A percentile compares a stretch with the other conserved stretches of the same genome.
These are phyloP conservation scores for Punctoribates punctum DNA, from an alignment of 2,888 invertebrate genomes.

Conservation along the genomic window DNA sequence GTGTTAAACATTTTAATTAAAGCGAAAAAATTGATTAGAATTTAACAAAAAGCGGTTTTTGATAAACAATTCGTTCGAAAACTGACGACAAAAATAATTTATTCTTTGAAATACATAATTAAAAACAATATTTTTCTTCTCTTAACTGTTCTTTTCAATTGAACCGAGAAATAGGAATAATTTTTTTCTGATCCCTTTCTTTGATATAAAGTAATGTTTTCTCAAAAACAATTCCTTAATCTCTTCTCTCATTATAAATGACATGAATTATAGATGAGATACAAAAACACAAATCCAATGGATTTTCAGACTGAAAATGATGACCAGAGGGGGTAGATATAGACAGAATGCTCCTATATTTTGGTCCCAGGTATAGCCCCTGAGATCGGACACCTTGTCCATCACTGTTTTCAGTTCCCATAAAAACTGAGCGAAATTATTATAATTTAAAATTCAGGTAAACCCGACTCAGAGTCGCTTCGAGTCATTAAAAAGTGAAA, in stretches of 20 bases:
- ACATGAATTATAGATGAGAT: slow-evolving; percentile 4
- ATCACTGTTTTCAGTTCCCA: no score
- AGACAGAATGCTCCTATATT: no score
- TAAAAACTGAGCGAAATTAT: no score
- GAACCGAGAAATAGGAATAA: not conserved
- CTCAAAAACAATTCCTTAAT: not conserved
- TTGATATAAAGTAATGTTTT: not conserved
- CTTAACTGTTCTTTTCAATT: no score
- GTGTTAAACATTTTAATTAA: not conserved
- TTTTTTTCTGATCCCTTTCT: not conserved
- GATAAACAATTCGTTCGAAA: not conserved
- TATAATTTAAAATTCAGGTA: no score
- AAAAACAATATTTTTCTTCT: no score
- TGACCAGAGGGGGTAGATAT: no score
- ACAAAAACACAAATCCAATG: not conserved
- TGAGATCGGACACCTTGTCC: no score
- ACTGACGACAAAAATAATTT: no score
- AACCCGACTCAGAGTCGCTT: not conserved
- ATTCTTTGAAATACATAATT: no score
- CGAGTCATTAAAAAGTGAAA: not conserved
- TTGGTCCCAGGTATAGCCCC: no score
- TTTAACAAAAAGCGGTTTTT: not conserved
- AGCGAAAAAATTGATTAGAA: not conserved
- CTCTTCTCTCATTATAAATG: not conserved
- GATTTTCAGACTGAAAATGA: not conserved